phyloP scores from a whole-genome alignment of 2,113 vertebrate species.

The Hyperopisus bebe region DNA sequence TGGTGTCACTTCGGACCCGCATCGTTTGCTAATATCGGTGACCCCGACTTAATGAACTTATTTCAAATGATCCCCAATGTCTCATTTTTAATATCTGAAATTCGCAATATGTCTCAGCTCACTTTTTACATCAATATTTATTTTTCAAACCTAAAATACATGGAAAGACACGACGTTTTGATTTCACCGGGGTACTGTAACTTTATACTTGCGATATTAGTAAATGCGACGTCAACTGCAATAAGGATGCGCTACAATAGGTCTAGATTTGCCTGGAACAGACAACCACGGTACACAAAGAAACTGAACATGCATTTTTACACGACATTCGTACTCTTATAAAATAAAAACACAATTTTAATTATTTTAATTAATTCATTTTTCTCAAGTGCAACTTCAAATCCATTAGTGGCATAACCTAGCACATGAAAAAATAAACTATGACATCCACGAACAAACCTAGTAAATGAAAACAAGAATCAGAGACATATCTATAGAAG shows the following conservation, averaged over 20 bases:
- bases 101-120: background rate
- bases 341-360: background rate
- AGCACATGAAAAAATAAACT: background rate
- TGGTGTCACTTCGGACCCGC: slow-evolving; percentile 36
- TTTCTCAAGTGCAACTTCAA: background rate
- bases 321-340: background rate
- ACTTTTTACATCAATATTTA: background rate
- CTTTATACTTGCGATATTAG: background rate
- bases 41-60: background rate
- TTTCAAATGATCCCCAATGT: background rate
- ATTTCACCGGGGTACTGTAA: background rate
- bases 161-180: background rate
- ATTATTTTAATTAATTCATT: background rate
- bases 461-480: background rate
- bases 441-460: background rate
- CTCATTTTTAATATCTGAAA: background rate
- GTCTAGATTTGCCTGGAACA: background rate
- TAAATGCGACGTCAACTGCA: background rate
- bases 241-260: background rate
- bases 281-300: background rate
- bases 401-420: background rate
- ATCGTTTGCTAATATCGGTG: background rate
- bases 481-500: background rate
- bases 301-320: background rate
- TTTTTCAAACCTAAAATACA: background rate